A percentile compares a stretch with the other conserved stretches of the same genome.
Evolutionary conservation across 2,113 vertebrate species (phyloP).

Genomic region (Microcebus griseorufus): DNA sequence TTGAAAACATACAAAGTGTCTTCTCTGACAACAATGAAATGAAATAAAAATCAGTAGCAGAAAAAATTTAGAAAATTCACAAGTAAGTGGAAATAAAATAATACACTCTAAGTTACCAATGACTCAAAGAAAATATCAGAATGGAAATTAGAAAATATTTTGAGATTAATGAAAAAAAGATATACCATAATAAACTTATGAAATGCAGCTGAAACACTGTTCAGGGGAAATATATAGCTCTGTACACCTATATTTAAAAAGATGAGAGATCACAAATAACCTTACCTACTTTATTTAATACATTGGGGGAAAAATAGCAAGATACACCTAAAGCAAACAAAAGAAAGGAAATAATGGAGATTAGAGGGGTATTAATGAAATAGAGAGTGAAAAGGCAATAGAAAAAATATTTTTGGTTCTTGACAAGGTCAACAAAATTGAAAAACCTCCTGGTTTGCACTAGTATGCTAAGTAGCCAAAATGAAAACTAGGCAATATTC

Average conservation of each 20-base stretch:
- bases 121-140: not conserved
- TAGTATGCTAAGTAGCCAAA: not conserved
- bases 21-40: not conserved
- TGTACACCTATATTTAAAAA: not conserved
- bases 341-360: not conserved
- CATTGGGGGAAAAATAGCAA: not conserved
- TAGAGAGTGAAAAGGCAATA: not conserved
- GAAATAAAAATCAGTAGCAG: not conserved
- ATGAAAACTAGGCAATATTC: not conserved
- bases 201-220: not conserved
- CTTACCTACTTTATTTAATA: not conserved
- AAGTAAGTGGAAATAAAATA: not conserved
- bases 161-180: not conserved
- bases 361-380: not conserved
- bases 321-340: not conserved
- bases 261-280: not conserved
- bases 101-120: not conserved
- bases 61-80: not conserved
- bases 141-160: not conserved
- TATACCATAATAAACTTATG: not conserved
- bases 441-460: not conserved
- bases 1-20: not conserved
- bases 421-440: not conserved
- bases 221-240: not conserved
- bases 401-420: not conserved